Conservation (phyloP, 2,888 invertebrate species). For the Lysandra coridon region DNA sequence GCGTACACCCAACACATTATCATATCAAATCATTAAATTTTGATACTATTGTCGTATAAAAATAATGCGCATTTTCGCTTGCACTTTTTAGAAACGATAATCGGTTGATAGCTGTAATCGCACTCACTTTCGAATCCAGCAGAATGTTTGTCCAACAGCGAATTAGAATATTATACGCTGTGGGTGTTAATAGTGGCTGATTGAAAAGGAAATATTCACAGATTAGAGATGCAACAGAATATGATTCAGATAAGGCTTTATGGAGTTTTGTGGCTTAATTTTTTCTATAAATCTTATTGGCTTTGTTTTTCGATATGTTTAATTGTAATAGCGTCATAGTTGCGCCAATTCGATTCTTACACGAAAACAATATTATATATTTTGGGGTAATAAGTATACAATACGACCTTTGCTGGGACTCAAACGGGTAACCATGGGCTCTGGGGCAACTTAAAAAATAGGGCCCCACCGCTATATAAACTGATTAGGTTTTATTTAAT, state of each 20-base stretch:
- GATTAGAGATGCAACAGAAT: background rate
- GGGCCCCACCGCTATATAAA: too few relatives aligned
- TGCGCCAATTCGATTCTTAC: too few relatives aligned
- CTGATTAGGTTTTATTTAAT: too few relatives aligned
- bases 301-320: too few relatives aligned
- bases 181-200: slow-evolving; percentile 36
- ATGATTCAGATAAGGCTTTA: background rate
- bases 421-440: too few relatives aligned
- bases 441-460: too few relatives aligned
- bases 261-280: background rate
- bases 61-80: slow-evolving; percentile 32
- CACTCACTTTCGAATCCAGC: slow-evolving; percentile 66
- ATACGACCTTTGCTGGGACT: too few relatives aligned
- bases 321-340: too few relatives aligned
- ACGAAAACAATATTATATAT: too few relatives aligned
- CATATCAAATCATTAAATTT: slow-evolving; percentile 22
- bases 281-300: too few relatives aligned
- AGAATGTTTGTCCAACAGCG: slow-evolving; percentile 43
- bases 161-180: slow-evolving; percentile 39
- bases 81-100: slow-evolving; percentile 4
- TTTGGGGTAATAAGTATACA: too few relatives aligned
- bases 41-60: slow-evolving; percentile 15
- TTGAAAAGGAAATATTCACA: slow-evolving; percentile 10
- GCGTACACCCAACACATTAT: slow-evolving; percentile 38
- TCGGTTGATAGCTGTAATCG: slow-evolving; percentile 12